Evolutionary conservation across 2,888 invertebrate genomes (phyloP).

Genomic region (Fissipunctia ypsillon): DNA sequence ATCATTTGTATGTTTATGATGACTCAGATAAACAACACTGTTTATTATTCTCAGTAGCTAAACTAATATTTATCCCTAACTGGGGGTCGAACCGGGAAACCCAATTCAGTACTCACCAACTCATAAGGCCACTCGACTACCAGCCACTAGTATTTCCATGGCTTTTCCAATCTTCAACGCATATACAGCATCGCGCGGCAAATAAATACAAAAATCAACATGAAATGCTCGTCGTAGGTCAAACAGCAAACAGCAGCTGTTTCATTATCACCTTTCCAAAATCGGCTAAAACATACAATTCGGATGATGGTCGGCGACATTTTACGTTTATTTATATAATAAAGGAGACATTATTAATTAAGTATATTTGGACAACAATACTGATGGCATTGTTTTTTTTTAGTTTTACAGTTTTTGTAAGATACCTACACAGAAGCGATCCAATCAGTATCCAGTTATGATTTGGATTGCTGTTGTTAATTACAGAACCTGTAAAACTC

Average conservation of each 20-base stretch:
- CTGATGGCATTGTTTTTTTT: neutral
- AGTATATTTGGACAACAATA: neutral
- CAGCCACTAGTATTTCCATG: neutral
- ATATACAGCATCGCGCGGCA: too few species aligned
- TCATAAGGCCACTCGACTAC: too few species aligned
- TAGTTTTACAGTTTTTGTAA: neutral
- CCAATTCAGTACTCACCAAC: neutral
- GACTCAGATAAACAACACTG: neutral
- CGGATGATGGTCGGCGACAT: neutral
- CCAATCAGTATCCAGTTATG: neutral
- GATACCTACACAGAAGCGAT: neutral
- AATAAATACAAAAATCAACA: too few species aligned
- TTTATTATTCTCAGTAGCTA: neutral
- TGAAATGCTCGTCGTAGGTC: too few species aligned
- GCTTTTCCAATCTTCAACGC: neutral
- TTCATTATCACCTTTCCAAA: neutral
- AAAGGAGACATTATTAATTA: too few species aligned
- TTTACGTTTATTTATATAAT: too few species aligned
- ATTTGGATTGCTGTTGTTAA: neutral
- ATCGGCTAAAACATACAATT: neutral
- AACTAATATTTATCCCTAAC: neutral
- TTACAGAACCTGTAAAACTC: conserved; percentile 2
- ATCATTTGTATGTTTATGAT: conserved; percentile 7
- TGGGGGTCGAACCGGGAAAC: neutral
- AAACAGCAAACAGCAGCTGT: too few species aligned